Evolutionary conservation across 2,113 vertebrate genomes (phyloP).

Genomic region (Caretta caretta): DNA sequence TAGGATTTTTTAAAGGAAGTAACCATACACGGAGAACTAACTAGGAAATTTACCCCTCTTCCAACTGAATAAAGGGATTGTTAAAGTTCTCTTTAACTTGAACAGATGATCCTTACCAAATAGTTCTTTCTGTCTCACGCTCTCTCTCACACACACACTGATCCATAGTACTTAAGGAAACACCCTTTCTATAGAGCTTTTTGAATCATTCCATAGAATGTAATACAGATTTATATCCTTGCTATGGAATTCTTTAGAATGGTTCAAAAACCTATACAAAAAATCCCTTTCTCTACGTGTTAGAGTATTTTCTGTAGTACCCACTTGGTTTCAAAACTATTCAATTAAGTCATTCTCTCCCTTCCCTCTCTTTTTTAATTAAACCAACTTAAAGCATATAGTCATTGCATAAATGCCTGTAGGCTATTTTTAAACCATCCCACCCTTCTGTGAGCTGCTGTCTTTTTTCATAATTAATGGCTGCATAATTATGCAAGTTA

Average conservation of each 20-base stretch:
- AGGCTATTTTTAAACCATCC: not conserved
- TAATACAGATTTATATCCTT: not conserved
- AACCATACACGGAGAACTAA: no score
- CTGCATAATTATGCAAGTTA: not conserved
- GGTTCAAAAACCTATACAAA: fast-evolving
- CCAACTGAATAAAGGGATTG: not conserved
- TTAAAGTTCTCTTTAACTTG: not conserved
- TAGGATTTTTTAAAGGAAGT: no score
- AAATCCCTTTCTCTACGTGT: not conserved
- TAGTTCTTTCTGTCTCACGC: fast-evolving
- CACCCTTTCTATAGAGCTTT: not conserved
- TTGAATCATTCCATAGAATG: not conserved
- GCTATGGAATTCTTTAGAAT: not conserved
- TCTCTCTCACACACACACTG: no score
- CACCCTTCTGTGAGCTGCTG: not conserved
- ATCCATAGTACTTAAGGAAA: not conserved
- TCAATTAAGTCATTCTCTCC: fast-evolving
- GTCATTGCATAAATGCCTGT: not conserved
- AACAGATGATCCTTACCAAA: not conserved
- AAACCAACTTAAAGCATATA: not conserved
- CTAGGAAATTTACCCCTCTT: no score
- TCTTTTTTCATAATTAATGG: not conserved
- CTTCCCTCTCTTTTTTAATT: not conserved
- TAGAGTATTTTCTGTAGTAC: not conserved
- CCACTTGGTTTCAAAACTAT: not conserved